These are phyloP conservation scores for Thymelicus lineola DNA, from an alignment of 2,888 invertebrate genomes.

Conservation along the genomic window DNA sequence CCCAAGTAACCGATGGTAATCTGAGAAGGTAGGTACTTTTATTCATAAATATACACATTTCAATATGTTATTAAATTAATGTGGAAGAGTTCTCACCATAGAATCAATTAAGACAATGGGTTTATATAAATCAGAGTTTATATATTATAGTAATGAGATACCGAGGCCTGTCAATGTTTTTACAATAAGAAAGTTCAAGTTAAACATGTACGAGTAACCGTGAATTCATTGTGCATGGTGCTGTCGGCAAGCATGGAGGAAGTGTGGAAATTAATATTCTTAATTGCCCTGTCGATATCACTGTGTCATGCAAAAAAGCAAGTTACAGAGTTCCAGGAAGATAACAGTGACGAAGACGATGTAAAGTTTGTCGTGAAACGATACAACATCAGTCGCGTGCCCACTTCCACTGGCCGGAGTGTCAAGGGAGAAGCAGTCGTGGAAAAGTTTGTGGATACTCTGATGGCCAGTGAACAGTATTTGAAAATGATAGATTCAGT, in stretches of 20 bases:
- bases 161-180: conserved; percentile 37
- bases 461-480: conserved; percentile 70
- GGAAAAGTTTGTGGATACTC: conserved; percentile 71
- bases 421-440: conserved; percentile 57
- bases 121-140: too few relatives aligned
- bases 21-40: not conserved
- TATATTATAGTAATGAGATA: conserved; percentile 15
- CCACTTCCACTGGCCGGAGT: conserved; percentile 46
- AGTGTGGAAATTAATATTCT: conserved; percentile 32
- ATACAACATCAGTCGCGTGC: conserved; percentile 30
- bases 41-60: not conserved
- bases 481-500: conserved; percentile 68
- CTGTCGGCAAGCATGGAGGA: conserved; percentile 10
- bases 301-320: conserved; percentile 15
- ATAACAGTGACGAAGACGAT: conserved; percentile 19
- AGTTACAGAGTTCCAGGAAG: conserved; percentile 18
- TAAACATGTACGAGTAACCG: conserved; percentile 36
- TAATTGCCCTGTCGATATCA: conserved; percentile 11
- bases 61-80: conserved; percentile 1
- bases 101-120: conserved; percentile 14
- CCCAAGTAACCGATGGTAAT: not conserved
- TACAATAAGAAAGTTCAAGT: conserved; percentile 42
- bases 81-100: conserved; percentile 22
- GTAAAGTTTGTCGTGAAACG: conserved; percentile 17
- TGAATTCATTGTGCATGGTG: conserved; percentile 17